Evolutionary conservation across 2,888 invertebrate genomes (phyloP).

Genomic region (Cetonia aurata): DNA sequence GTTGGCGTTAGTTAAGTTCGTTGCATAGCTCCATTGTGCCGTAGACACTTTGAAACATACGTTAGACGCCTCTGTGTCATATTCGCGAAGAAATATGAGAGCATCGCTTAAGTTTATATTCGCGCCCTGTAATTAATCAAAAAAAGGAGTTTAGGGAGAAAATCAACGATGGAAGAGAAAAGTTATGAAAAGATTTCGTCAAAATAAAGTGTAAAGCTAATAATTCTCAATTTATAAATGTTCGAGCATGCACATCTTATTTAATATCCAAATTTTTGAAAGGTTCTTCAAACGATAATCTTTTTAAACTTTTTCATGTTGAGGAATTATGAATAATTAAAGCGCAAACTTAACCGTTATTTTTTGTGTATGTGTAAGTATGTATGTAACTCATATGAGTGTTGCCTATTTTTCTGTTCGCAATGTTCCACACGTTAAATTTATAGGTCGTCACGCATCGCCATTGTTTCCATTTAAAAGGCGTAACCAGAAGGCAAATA

Average conservation of each 20-base stretch:
- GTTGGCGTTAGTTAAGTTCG: constrained; percentile 81
- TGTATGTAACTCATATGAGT: not conserved
- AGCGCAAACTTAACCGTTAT: not conserved
- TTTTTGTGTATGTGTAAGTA: not conserved
- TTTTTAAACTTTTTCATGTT: not conserved
- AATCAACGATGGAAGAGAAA: no score
- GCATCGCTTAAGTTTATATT: constrained; percentile 78
- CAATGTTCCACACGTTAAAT: constrained; percentile 49
- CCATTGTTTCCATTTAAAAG: constrained; percentile 51
- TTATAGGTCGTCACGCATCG: constrained; percentile 48
- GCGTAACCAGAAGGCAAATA: constrained; percentile 47
- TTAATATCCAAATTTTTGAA: no score
- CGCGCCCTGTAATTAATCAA: constrained; percentile 68
- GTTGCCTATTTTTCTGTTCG: constrained; percentile 40
- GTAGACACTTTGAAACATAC: constrained; percentile 80
- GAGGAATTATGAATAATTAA: not conserved
- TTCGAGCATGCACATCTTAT: no score
- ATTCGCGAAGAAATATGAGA: constrained; percentile 78
- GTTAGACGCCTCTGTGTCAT: constrained; percentile 78
- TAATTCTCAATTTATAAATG: no score
- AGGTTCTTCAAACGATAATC: not conserved
- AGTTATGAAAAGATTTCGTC: no score
- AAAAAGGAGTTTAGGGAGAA: no score
- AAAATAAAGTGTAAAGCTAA: no score
- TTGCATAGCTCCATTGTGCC: constrained; percentile 82